Conservation (phyloP, 2,113 vertebrate species). For the Bubo bubo region DNA sequence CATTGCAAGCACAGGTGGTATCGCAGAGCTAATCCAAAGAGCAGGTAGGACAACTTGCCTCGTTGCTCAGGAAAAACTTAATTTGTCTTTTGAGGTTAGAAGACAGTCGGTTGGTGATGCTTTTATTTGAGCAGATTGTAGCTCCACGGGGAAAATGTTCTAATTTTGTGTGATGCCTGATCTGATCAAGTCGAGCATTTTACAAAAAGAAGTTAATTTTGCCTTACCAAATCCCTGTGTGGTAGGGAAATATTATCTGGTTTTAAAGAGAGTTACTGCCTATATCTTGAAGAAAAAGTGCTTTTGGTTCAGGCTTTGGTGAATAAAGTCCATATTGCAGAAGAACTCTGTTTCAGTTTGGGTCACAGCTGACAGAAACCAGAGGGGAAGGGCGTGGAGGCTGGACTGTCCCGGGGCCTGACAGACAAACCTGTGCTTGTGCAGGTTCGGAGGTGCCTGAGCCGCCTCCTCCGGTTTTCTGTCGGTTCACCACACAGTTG, state of each 20-base stretch:
- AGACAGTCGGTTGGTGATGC: rapidly evolving
- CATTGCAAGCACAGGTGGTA: rapidly evolving
- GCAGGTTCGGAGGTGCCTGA: neutral
- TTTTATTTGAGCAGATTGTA: neutral
- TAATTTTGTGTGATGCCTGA: neutral
- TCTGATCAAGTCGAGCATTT: neutral
- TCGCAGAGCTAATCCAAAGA: neutral
- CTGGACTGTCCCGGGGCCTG: neutral
- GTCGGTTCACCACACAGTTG: rapidly evolving
- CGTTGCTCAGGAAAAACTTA: neutral
- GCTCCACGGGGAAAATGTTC: neutral
- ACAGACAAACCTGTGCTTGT: neutral
- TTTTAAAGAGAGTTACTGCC: neutral
- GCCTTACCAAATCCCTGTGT: neutral
- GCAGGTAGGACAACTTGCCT: neutral
- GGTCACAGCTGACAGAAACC: neutral
- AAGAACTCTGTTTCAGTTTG: neutral
- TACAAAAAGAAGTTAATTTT: neutral
- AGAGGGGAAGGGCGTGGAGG: neutral
- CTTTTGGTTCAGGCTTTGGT: rapidly evolving
- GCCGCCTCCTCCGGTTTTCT: too few species aligned
- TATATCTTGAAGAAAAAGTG: neutral
- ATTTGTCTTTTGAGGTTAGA: neutral
- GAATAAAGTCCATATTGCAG: neutral
- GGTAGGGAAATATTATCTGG: neutral